phyloP scores from a whole-genome alignment of 2,797 vertebrate genomes.

The Hephaestus fuliginosus region DNA sequence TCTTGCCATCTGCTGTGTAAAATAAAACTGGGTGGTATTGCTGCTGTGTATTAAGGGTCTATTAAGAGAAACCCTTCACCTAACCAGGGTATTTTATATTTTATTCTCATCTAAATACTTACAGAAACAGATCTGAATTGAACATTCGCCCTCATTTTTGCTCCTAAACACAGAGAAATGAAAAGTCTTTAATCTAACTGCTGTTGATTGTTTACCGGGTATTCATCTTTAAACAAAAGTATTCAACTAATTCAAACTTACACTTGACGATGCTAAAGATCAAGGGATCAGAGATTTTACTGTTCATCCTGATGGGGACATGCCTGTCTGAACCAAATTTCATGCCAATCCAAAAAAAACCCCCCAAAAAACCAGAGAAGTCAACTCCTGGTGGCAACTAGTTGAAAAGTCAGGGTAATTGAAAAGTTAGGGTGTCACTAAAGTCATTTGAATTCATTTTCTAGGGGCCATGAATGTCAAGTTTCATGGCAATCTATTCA shows the following conservation, averaged over 20 bases:
- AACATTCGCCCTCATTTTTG: not conserved
- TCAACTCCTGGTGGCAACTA: not conserved
- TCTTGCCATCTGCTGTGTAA: not conserved
- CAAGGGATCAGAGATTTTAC: too few relatives aligned
- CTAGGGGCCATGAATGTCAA: not conserved
- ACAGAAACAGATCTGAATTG: not conserved
- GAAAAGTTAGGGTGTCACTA: not conserved
- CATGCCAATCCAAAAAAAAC: not conserved
- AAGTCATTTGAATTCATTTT: not conserved
- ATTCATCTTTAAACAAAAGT: too few relatives aligned
- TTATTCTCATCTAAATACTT: not conserved
- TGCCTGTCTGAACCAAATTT: too few relatives aligned
- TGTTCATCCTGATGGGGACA: too few relatives aligned
- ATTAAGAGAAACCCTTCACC: not conserved
- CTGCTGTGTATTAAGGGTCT: constrained; percentile 7
- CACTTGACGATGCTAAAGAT: too few relatives aligned
- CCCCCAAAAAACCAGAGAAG: not conserved
- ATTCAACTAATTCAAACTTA: too few relatives aligned
- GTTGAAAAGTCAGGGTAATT: not conserved
- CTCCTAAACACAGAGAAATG: not conserved
- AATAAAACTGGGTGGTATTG: not conserved
- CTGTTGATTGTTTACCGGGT: too few relatives aligned
- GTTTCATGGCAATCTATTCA: too few relatives aligned
- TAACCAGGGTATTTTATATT: not conserved
- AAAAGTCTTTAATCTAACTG: not conserved